A percentile compares a stretch with the other conserved stretches of the same genome.
These are phyloP conservation scores for Bemisia tabaci DNA, from an alignment of 1,140 invertebrate species.

Conservation along the genomic window DNA sequence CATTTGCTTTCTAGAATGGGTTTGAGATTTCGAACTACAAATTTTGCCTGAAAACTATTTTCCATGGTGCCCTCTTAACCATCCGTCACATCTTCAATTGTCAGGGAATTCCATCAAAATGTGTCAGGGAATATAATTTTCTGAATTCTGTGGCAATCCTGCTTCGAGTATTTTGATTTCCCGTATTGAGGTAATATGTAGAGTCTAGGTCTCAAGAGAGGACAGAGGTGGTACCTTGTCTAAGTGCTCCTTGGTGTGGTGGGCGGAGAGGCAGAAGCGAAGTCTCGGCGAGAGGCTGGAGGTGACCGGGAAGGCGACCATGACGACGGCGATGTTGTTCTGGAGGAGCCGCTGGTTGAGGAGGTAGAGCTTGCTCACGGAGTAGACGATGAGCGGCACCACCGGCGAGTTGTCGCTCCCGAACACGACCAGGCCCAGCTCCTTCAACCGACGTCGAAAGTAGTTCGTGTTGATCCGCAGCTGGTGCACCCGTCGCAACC, in stretches of 20 bases:
- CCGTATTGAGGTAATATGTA: background rate
- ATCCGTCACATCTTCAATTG: background rate
- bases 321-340: slow-evolving; percentile 65
- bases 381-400: slow-evolving; percentile 85
- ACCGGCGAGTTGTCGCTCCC: slow-evolving; percentile 96
- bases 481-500: slow-evolving; percentile 54
- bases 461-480: slow-evolving; percentile 75
- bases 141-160: background rate
- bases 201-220: background rate
- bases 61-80: background rate
- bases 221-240: slow-evolving; percentile 50
- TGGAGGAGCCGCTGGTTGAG: background rate
- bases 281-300: slow-evolving; percentile 85
- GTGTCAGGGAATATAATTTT: background rate
- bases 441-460: slow-evolving; percentile 69
- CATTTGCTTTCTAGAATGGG: too few relatives aligned
- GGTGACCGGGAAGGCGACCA: slow-evolving; percentile 95
- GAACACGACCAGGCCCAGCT: slow-evolving; percentile 87
- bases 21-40: too few relatives aligned
- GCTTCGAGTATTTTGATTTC: too few relatives aligned
- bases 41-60: too few relatives aligned
- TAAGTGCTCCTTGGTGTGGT: slow-evolving; percentile 90
- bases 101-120: too few relatives aligned
- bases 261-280: slow-evolving; percentile 88
- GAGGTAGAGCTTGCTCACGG: slow-evolving; percentile 50